Percentiles rank a stretch among this genome's conserved stretches.
These are phyloP conservation scores for Neoniphon sammara DNA, from an alignment of 2,797 vertebrate species.

Conservation along the genomic window DNA sequence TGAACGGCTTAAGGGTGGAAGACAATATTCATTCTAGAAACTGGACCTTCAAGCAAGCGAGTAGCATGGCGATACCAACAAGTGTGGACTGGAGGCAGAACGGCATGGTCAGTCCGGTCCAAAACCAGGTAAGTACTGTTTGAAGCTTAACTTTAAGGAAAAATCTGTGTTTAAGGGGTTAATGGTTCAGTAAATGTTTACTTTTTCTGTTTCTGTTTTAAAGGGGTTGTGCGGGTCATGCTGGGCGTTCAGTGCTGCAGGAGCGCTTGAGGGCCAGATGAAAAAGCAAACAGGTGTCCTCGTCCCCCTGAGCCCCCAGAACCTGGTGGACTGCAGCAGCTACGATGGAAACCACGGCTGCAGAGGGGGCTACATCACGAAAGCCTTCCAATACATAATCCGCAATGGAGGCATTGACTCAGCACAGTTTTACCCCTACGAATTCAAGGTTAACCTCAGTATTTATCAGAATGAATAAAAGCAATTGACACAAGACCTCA, in stretches of 20 bases:
- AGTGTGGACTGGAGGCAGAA: conserved; percentile 86
- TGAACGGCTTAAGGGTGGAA: conserved; percentile 77
- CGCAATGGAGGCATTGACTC: conserved; percentile 82
- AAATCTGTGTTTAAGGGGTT: too few species aligned
- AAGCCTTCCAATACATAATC: conserved; percentile 78
- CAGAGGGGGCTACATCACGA: conserved; percentile 77
- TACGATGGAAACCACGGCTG: conserved; percentile 79
- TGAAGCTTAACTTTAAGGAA: too few species aligned
- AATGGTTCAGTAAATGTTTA: too few species aligned
- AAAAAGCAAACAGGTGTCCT: conserved; percentile 73
- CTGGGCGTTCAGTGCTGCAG: conserved; percentile 85
- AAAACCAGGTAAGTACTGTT: conserved; percentile 88
- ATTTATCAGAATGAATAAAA: not conserved
- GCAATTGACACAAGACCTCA: too few species aligned
- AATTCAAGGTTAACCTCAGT: conserved; percentile 69
- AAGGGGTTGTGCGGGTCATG: conserved; percentile 83
- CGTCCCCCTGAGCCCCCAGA: conserved; percentile 82
- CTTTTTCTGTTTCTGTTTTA: not conserved
- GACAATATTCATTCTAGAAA: conserved; percentile 47
- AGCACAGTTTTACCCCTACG: conserved; percentile 79
- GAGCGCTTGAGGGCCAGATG: conserved; percentile 84
- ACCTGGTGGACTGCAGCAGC: conserved; percentile 83
- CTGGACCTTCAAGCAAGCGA: not conserved
- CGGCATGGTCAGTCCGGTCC: conserved; percentile 85
- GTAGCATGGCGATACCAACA: conserved; percentile 42